Conservation (phyloP, 2,113 vertebrate species). For the Pseudorectes ferrugineus region DNA sequence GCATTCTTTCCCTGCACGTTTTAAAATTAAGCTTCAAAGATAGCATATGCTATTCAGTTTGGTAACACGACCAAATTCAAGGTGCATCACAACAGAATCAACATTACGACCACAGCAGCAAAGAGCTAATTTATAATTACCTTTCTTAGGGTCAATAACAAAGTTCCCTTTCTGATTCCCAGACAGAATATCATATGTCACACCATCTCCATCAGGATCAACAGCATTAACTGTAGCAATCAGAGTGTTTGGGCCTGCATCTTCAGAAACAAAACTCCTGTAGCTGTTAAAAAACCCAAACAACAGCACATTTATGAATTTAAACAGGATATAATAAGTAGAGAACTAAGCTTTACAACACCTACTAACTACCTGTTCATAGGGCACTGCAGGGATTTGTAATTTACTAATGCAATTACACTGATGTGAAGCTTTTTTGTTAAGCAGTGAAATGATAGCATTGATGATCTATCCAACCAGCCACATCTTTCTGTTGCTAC, state of each 20-base stretch:
- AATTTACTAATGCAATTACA: neutral
- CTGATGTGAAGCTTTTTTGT: neutral
- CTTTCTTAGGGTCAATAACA: constrained; percentile 86
- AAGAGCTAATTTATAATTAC: constrained; percentile 45
- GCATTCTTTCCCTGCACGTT: neutral
- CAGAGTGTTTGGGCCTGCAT: constrained; percentile 85
- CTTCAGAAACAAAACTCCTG: constrained; percentile 88
- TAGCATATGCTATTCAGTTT: neutral
- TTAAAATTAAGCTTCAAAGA: neutral
- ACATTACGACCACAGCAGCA: neutral
- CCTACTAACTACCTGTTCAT: neutral
- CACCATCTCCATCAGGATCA: constrained; percentile 86
- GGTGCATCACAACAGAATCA: neutral
- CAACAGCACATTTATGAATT: neutral
- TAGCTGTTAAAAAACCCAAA: constrained; percentile 72
- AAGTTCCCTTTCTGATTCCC: constrained; percentile 86
- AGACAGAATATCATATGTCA: constrained; percentile 79
- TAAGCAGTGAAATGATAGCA: neutral
- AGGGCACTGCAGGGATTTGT: neutral
- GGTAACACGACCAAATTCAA: neutral
- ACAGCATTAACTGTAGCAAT: constrained; percentile 85
- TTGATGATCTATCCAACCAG: neutral
- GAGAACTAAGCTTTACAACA: neutral
- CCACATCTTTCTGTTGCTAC: neutral
- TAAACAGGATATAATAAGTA: neutral